A percentile compares a stretch with the other conserved stretches of the same genome.
These are phyloP conservation scores for Dendrocincla tyrannina DNA, from an alignment of 2,797 vertebrate species.

Conservation along the genomic window DNA sequence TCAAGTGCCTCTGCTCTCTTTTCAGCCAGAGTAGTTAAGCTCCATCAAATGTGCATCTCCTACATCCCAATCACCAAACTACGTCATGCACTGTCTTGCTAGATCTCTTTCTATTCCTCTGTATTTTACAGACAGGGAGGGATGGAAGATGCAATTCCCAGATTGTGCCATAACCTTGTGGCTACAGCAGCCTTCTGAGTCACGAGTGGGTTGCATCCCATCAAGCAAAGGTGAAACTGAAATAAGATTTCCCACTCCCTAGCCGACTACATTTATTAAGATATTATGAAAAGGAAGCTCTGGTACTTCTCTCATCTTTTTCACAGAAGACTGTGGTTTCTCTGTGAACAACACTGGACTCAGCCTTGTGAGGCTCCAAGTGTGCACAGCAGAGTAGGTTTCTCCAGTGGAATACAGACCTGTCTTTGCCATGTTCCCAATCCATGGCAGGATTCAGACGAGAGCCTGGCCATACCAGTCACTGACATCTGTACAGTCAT, in stretches of 20 bases:
- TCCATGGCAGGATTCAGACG: not conserved
- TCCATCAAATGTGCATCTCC: not conserved
- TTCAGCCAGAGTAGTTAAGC: not conserved
- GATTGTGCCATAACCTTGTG: not conserved
- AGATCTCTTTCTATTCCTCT: not conserved
- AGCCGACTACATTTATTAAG: not conserved
- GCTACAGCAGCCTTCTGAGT: not conserved
- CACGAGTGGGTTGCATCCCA: not conserved
- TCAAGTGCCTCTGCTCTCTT: not conserved
- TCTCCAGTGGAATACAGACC: not conserved
- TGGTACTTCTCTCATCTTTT: not conserved
- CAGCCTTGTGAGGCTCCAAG: rapidly evolving
- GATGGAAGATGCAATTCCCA: not conserved
- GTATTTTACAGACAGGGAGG: not conserved
- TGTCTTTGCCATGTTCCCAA: not conserved
- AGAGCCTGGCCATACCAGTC: not conserved
- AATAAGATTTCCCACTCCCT: not conserved
- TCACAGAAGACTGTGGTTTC: not conserved
- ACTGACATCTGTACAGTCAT: not conserved
- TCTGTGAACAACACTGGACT: not conserved
- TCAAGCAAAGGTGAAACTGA: not conserved
- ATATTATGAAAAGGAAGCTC: not conserved
- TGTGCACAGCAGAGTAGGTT: rapidly evolving
- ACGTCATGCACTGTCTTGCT: not conserved
- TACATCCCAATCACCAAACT: not conserved